Conservation (phyloP, 2,888 invertebrate genomes). For the Nomada fucata region DNA sequence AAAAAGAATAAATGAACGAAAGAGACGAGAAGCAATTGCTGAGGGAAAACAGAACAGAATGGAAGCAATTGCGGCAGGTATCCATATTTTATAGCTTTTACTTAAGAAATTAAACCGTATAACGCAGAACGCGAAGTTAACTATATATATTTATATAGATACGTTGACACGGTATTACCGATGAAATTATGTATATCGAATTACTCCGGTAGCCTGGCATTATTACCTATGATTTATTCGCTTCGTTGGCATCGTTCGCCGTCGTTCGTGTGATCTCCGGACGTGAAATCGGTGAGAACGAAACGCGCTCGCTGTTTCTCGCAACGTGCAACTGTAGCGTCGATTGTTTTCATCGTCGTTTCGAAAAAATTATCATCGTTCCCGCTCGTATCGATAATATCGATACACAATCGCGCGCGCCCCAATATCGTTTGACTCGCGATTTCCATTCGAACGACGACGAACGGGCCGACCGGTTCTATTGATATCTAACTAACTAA, state of each 20-base stretch:
- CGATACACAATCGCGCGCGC: too few relatives aligned
- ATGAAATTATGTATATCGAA: constrained; percentile 69
- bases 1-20: constrained; percentile 2
- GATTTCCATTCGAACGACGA: background rate
- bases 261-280: background rate
- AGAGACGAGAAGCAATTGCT: constrained; percentile 12
- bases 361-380: too few relatives aligned
- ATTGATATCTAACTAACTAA: constrained; percentile 34
- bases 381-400: too few relatives aligned
- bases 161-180: constrained; percentile 76
- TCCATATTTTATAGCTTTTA: constrained; percentile 82
- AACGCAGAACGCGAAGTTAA: constrained; percentile 79
- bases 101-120: constrained; percentile 73
- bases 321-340: too few relatives aligned
- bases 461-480: constrained; percentile 31
- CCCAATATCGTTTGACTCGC: too few relatives aligned
- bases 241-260: background rate
- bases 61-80: constrained; percentile 62
- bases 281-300: too few relatives aligned
- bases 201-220: constrained; percentile 50
- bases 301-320: too few relatives aligned
- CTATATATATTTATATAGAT: constrained; percentile 82
- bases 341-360: constrained; percentile 22
- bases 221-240: constrained; percentile 13
- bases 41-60: constrained; percentile 14